A percentile compares a stretch with the other conserved stretches of the same genome.
Evolutionary conservation across 2,797 vertebrate genomes (phyloP).

Genomic region (Spheniscus humboldti): DNA sequence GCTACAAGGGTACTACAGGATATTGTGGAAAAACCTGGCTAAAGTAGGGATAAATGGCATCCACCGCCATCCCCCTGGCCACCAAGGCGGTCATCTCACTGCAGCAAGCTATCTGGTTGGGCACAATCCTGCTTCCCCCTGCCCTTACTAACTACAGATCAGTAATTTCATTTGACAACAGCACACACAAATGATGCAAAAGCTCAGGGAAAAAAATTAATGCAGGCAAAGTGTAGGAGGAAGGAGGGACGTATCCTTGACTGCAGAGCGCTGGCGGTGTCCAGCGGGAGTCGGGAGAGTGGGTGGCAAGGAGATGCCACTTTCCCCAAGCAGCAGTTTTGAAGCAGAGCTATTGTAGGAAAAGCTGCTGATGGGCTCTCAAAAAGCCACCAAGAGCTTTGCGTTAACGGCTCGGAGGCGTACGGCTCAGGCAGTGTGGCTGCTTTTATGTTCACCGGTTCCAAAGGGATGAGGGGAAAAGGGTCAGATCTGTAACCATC

Average conservation of each 20-base stretch:
- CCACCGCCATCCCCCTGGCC: accelerated
- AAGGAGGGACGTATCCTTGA: not conserved
- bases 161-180: not conserved
- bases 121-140: not conserved
- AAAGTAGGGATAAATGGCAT: not conserved
- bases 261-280: not conserved
- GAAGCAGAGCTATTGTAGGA: not conserved
- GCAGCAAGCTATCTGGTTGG: not conserved
- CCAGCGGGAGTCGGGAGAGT: not conserved
- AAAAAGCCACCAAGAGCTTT: not conserved
- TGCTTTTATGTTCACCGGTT: not conserved
- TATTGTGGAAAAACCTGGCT: not conserved
- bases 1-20: not conserved
- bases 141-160: not conserved
- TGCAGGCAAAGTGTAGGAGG: not conserved
- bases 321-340: not conserved
- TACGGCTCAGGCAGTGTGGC: not conserved
- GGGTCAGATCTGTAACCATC: accelerated
- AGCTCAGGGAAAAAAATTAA: not conserved
- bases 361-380: not conserved
- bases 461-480: not conserved
- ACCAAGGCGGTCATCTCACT: not conserved
- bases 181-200: not conserved
- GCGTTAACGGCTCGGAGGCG: accelerated
- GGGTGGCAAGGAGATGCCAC: not conserved